These are phyloP conservation scores for Phoxinus dragarum DNA, from an alignment of 2,797 vertebrate genomes.

Conservation along the genomic window DNA sequence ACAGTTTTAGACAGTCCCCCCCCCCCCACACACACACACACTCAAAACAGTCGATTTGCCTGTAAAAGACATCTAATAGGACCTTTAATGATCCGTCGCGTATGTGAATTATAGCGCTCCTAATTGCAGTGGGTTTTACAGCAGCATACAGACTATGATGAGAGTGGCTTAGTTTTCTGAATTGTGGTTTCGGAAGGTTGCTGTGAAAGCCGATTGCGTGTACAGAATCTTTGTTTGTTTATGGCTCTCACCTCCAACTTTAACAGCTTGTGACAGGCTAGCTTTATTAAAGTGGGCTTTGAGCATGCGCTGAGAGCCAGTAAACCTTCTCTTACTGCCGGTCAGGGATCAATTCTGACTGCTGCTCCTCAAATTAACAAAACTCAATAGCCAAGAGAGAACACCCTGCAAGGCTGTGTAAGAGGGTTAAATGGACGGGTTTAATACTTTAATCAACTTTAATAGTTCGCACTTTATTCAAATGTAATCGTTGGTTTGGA, in stretches of 20 bases:
- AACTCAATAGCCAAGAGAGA: constrained; percentile 75
- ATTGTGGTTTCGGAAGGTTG: constrained; percentile 30
- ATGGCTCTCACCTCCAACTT: constrained; percentile 75
- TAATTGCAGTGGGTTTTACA: constrained; percentile 52
- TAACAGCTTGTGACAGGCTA: constrained; percentile 78
- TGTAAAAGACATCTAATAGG: constrained; percentile 30
- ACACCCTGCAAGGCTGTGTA: constrained; percentile 69
- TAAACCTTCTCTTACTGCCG: constrained; percentile 80
- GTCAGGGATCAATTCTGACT: constrained; percentile 79
- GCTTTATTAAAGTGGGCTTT: constrained; percentile 89
- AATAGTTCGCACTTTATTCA: constrained; percentile 78
- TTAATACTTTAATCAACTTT: constrained; percentile 82
- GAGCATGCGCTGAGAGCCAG: constrained; percentile 80
- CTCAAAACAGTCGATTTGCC: constrained; percentile 20
- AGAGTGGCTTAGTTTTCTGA: constrained; percentile 38
- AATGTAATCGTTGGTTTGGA: constrained; percentile 69
- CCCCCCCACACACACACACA: neutral
- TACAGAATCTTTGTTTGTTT: constrained; percentile 77
- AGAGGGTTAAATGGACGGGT: constrained; percentile 78
- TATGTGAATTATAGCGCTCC: constrained; percentile 12
- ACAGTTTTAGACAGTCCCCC: neutral
- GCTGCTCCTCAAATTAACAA: constrained; percentile 78
- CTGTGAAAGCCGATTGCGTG: constrained; percentile 51
- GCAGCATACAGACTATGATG: constrained; percentile 32
- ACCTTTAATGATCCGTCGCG: constrained; percentile 8